phyloP scores from a whole-genome alignment of 2,113 vertebrate species.

The Raphicerus campestris region DNA sequence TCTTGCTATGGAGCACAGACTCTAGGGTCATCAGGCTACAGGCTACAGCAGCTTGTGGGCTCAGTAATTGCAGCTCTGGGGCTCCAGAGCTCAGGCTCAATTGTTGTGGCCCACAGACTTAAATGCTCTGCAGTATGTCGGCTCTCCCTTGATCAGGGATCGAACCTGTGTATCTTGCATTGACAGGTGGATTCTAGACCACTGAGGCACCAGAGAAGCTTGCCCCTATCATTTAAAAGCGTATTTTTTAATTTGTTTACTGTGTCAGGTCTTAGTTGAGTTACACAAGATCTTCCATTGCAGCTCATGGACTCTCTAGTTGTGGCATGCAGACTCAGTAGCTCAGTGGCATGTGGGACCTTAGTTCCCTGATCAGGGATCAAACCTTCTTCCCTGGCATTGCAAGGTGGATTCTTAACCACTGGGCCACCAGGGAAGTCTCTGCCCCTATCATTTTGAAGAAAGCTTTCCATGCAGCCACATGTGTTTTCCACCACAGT shows the following conservation, averaged over 20 bases:
- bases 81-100: not conserved
- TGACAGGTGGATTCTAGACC: not conserved
- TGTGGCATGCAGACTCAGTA: not conserved
- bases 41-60: not conserved
- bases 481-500: conserved; percentile 69
- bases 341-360: not conserved
- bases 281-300: not conserved
- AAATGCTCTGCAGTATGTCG: not conserved
- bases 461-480: conserved; percentile 72
- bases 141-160: not conserved
- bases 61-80: not conserved
- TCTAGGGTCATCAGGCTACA: not conserved
- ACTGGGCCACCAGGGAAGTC: not conserved
- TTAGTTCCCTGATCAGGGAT: not conserved
- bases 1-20: not conserved
- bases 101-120: not conserved
- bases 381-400: not conserved
- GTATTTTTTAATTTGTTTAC: not conserved
- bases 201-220: not conserved
- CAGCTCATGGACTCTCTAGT: not conserved
- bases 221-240: not conserved
- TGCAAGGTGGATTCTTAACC: not conserved
- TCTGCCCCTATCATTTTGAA: conserved; percentile 65
- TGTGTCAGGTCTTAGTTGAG: not conserved
- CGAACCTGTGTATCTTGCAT: not conserved